A percentile compares a stretch with the other conserved stretches of the same genome.
These are phyloP conservation scores for Distichodus sexfasciatus DNA, from an alignment of 2,797 vertebrate species.

Conservation along the genomic window DNA sequence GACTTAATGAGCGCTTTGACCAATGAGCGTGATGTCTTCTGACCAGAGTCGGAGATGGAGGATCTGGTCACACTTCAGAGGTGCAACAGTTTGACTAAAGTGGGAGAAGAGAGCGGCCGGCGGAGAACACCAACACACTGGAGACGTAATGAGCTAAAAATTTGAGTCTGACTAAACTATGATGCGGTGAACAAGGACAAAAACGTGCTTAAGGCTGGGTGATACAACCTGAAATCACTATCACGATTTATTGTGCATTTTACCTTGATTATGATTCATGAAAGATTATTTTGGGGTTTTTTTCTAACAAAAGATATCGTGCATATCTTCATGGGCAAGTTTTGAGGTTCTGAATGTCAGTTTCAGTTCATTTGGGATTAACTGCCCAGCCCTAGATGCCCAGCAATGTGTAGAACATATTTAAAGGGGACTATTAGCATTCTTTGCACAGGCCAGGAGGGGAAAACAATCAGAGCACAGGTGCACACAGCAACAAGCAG, in stretches of 20 bases:
- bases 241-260: too few species aligned
- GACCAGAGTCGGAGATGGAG: background rate
- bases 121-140: too few species aligned
- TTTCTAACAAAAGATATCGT: too few species aligned
- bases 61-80: background rate
- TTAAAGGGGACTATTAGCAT: background rate
- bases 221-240: too few species aligned
- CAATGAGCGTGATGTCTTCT: background rate
- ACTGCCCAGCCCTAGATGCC: constrained; percentile 53
- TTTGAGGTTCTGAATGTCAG: too few species aligned
- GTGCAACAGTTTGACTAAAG: background rate
- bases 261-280: too few species aligned
- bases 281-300: too few species aligned
- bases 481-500: constrained; percentile 26
- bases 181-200: constrained; percentile 1
- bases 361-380: too few species aligned
- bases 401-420: constrained; percentile 43
- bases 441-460: background rate
- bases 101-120: too few species aligned
- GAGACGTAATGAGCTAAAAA: too few species aligned
- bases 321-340: too few species aligned
- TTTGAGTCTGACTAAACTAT: too few species aligned
- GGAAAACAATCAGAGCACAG: constrained; percentile 42
- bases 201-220: background rate
- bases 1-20: constrained; percentile 8